Percentiles rank a stretch among this genome's conserved stretches.
Conservation (phyloP, 2,888 invertebrate genomes). For the Metellina segmentata region DNA sequence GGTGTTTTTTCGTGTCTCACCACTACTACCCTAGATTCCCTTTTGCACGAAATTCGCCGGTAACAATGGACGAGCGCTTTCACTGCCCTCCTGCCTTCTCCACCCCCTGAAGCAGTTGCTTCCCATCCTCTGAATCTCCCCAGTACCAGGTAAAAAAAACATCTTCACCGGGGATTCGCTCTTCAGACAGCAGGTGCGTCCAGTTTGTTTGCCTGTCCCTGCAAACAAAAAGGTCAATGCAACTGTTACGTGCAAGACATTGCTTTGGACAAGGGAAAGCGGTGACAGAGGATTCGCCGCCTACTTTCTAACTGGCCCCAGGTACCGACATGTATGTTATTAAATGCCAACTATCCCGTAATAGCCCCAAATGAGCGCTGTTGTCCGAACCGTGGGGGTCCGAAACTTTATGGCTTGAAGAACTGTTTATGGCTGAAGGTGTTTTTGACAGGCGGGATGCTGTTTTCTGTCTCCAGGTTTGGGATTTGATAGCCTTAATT, state of each 20-base stretch:
- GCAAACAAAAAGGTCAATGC: slow-evolving; percentile 70
- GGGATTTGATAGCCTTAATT: no score
- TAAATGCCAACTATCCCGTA: background rate
- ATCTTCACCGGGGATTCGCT: slow-evolving; percentile 18
- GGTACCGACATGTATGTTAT: slow-evolving; percentile 1
- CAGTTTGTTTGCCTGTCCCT: slow-evolving; percentile 61
- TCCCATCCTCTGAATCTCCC: slow-evolving; percentile 12
- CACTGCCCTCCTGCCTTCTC: slow-evolving; percentile 48
- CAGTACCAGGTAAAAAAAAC: slow-evolving; percentile 55
- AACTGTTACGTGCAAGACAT: slow-evolving; percentile 66
- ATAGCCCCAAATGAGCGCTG: background rate
- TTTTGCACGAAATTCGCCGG: slow-evolving; percentile 39
- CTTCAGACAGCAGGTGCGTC: slow-evolving; percentile 61
- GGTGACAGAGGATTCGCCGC: slow-evolving; percentile 22
- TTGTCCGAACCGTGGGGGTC: background rate
- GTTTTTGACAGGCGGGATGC: no score
- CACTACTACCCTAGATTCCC: slow-evolving; percentile 45
- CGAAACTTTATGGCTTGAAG: no score
- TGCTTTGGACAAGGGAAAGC: slow-evolving; percentile 25
- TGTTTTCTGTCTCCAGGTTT: no score
- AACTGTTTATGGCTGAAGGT: background rate
- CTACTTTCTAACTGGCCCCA: slow-evolving; percentile 13
- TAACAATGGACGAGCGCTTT: slow-evolving; percentile 64
- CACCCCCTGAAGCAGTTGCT: slow-evolving; percentile 29
- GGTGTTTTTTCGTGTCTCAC: background rate